Evolutionary conservation across 2,113 vertebrate species (phyloP).

Genomic region (Camelus dromedarius): DNA sequence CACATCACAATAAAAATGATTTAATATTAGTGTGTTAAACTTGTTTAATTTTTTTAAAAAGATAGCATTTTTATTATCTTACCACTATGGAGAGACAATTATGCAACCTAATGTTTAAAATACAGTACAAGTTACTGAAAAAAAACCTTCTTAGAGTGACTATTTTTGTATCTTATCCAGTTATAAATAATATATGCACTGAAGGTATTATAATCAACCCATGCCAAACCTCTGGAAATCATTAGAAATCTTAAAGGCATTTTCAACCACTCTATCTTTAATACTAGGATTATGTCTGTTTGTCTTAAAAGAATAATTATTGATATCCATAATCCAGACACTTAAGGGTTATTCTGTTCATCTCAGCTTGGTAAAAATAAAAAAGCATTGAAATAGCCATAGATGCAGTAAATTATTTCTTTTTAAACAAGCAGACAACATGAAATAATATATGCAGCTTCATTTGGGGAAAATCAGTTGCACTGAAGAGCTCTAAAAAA

Average conservation of each 20-base stretch:
- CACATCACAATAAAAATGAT: neutral
- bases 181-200: neutral
- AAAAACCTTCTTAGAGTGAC: neutral
- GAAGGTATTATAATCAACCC: neutral
- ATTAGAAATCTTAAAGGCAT: neutral
- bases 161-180: neutral
- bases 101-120: neutral
- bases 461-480: too few relatives aligned
- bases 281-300: too few relatives aligned
- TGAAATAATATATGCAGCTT: too few relatives aligned
- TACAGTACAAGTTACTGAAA: neutral
- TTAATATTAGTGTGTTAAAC: neutral
- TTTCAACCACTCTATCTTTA: neutral
- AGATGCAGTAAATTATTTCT: too few relatives aligned
- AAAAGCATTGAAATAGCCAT: too few relatives aligned
- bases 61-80: neutral
- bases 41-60: neutral
- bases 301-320: too few relatives aligned
- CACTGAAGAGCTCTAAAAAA: too few relatives aligned
- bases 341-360: too few relatives aligned
- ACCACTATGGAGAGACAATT: neutral
- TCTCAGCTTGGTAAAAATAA: too few relatives aligned
- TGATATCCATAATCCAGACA: too few relatives aligned
- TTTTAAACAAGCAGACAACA: too few relatives aligned
- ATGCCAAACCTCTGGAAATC: neutral